phyloP scores from a whole-genome alignment of 2,888 invertebrate genomes.

The Acanthosepion pharaonis region DNA sequence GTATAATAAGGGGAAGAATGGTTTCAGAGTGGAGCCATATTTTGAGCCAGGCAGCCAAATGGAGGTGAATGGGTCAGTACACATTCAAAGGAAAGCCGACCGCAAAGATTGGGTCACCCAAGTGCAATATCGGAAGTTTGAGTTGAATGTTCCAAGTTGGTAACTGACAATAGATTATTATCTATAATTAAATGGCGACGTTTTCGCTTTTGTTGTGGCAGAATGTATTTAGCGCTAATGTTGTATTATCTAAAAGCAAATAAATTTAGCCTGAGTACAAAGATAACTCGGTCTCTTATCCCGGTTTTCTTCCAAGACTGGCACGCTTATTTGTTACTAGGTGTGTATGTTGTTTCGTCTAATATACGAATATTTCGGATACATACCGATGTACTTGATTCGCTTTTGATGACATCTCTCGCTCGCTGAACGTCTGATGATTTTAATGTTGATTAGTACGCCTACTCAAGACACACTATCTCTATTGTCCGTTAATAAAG shows the following conservation, averaged over 20 bases:
- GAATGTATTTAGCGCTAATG: conserved; percentile 20
- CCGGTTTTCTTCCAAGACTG: neutral
- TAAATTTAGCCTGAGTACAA: neutral
- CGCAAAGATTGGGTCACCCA: conserved; percentile 20
- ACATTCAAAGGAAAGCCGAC: neutral
- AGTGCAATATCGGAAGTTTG: conserved; percentile 33
- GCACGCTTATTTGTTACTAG: too few species aligned
- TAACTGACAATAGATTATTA: neutral
- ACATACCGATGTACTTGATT: too few species aligned
- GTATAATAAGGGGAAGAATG: neutral
- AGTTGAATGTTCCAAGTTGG: conserved; percentile 16
- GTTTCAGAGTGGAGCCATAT: neutral
- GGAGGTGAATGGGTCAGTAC: neutral
- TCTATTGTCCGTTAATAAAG: neutral
- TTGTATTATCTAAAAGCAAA: neutral
- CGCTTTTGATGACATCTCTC: too few species aligned
- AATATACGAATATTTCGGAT: too few species aligned
- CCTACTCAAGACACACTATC: too few species aligned
- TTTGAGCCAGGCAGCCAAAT: neutral
- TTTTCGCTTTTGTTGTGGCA: conserved; percentile 12
- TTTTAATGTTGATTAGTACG: too few species aligned
- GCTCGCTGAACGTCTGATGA: too few species aligned
- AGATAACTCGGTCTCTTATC: neutral
- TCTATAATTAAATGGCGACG: conserved; percentile 8
- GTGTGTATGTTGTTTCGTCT: too few species aligned